A percentile compares a stretch with the other conserved stretches of the same genome.
phyloP scores from a whole-genome alignment of 2,888 invertebrate genomes.

The Diplolepis rosae region DNA sequence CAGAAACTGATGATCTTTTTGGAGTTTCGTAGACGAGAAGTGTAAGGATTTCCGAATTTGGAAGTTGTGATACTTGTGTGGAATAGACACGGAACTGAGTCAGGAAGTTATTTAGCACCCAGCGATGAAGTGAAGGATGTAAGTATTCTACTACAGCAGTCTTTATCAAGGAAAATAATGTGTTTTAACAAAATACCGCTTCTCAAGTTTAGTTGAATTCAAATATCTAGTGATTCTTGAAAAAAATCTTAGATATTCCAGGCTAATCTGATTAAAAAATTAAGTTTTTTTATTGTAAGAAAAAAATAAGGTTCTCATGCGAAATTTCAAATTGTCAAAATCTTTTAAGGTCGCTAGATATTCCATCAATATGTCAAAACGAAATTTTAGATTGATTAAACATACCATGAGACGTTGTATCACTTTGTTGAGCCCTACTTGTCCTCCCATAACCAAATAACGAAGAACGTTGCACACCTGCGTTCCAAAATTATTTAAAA shows the following conservation, averaged over 20 bases:
- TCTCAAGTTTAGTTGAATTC: too few relatives aligned
- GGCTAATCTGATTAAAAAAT: too few relatives aligned
- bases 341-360: too few relatives aligned
- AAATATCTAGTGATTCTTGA: too few relatives aligned
- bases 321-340: too few relatives aligned
- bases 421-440: conserved; percentile 71
- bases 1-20: not conserved
- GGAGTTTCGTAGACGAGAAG: conserved; percentile 54
- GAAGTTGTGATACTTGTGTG: conserved; percentile 47
- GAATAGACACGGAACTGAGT: conserved; percentile 52
- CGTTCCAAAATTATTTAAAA: conserved; percentile 43
- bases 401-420: conserved; percentile 71
- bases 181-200: too few relatives aligned
- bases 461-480: conserved; percentile 57
- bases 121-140: conserved; percentile 61
- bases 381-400: too few relatives aligned
- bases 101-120: conserved; percentile 55
- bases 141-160: conserved; percentile 37
- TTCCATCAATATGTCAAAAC: too few relatives aligned
- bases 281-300: too few relatives aligned
- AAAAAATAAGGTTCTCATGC: too few relatives aligned
- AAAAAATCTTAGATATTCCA: too few relatives aligned
- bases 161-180: too few relatives aligned
- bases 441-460: conserved; percentile 65
- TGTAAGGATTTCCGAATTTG: conserved; percentile 54